phyloP scores from a whole-genome alignment of 2,888 invertebrate species.

The Iselma pallidipennis region DNA sequence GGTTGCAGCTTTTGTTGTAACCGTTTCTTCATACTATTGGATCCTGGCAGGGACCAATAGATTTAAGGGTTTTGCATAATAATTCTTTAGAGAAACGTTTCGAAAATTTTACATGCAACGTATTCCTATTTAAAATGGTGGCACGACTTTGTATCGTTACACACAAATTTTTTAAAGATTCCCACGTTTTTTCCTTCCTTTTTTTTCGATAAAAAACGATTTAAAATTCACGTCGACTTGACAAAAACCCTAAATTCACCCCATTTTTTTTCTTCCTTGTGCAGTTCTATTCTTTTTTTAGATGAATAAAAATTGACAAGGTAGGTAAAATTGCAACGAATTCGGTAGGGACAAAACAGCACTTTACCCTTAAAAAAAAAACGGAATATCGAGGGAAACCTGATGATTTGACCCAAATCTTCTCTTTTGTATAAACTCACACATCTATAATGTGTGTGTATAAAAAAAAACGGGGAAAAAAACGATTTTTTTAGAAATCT shows the following conservation, averaged over 20 bases:
- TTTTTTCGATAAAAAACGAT: conserved; percentile 28
- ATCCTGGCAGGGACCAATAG: conserved; percentile 31
- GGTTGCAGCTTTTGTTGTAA: conserved; percentile 35
- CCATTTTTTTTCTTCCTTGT: conserved; percentile 34
- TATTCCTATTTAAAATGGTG: conserved; percentile 16
- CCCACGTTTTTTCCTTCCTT: conserved; percentile 44
- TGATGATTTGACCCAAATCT: conserved; percentile 45
- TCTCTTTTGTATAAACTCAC: conserved; percentile 29
- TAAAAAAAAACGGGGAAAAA: conserved; percentile 31
- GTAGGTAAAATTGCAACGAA: conserved; percentile 48
- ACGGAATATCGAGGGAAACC: conserved; percentile 42
- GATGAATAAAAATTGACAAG: conserved; percentile 42
- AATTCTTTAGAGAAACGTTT: conserved; percentile 28
- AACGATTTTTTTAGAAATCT: conserved; percentile 40
- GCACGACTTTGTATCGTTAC: conserved; percentile 9
- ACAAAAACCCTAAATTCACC: conserved; percentile 35
- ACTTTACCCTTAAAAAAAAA: conserved; percentile 47
- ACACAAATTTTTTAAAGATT: conserved; percentile 30
- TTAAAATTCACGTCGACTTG: conserved; percentile 44
- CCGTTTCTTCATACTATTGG: conserved; percentile 36
- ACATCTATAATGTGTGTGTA: background rate
- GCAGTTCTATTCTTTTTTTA: conserved; percentile 21
- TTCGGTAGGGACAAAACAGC: conserved; percentile 42
- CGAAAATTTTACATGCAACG: conserved; percentile 22
- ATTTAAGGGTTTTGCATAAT: conserved; percentile 37